A percentile compares a stretch with the other conserved stretches of the same genome.
These are phyloP conservation scores for Carcharodon carcharias DNA, from an alignment of 2,797 vertebrate genomes.

Conservation along the genomic window DNA sequence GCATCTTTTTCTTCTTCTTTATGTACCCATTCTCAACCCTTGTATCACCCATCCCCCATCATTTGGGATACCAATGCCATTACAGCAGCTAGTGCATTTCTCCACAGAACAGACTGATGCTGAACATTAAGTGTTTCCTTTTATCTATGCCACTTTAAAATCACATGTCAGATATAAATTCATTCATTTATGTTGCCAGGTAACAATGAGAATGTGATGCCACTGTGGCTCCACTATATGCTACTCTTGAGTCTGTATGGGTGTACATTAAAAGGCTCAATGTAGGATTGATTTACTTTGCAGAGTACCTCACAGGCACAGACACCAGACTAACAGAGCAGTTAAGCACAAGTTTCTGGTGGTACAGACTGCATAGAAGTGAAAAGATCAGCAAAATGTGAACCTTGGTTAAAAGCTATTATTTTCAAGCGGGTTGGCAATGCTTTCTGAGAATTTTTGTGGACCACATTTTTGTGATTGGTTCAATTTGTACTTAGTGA, in stretches of 20 bases:
- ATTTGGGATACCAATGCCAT: background rate
- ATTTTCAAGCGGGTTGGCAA: background rate
- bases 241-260: background rate
- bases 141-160: background rate
- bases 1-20: background rate
- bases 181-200: background rate
- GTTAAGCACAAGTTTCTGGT: background rate
- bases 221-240: background rate
- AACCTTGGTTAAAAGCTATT: background rate
- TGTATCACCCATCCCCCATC: background rate
- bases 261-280: background rate
- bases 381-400: background rate
- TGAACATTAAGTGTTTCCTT: background rate
- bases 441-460: background rate
- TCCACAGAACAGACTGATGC: background rate
- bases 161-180: background rate
- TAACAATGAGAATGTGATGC: background rate
- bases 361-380: background rate
- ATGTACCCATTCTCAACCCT: background rate
- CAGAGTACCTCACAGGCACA: background rate
- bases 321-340: background rate
- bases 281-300: background rate
- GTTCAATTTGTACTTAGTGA: background rate
- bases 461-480: background rate
- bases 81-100: background rate